These are phyloP conservation scores for Babylonia areolata DNA, from an alignment of 1,140 invertebrate genomes.

Conservation along the genomic window DNA sequence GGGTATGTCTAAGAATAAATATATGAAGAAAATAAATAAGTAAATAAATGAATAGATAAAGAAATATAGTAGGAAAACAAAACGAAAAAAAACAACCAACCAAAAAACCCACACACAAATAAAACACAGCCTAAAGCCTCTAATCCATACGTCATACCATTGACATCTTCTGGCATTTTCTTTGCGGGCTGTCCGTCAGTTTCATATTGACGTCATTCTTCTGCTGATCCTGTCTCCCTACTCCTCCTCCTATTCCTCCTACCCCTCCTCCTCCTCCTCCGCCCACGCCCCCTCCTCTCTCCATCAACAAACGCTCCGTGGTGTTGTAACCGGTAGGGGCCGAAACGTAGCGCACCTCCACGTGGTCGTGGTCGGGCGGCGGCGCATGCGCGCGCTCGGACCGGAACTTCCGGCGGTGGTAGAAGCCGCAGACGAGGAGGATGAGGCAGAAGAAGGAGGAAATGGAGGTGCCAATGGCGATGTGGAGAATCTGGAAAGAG, in stretches of 20 bases:
- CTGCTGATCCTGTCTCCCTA: neutral
- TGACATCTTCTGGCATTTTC: slow-evolving; percentile 62
- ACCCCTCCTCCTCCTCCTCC: neutral
- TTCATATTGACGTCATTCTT: slow-evolving; percentile 6
- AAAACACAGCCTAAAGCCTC: neutral
- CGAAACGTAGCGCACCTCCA: slow-evolving; percentile 68
- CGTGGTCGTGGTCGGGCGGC: slow-evolving; percentile 62
- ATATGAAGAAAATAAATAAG: neutral
- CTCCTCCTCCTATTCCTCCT: too few relatives aligned
- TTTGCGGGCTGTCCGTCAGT: slow-evolving; percentile 49
- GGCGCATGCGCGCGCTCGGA: slow-evolving; percentile 43
- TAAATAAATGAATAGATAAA: neutral
- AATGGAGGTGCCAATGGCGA: slow-evolving; percentile 66
- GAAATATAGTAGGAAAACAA: neutral
- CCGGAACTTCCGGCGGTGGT: slow-evolving; percentile 62
- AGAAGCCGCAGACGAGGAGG: slow-evolving; percentile 64
- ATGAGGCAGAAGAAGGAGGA: slow-evolving; percentile 69
- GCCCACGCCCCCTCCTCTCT: slow-evolving; percentile 11
- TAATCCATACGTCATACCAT: slow-evolving; percentile 55
- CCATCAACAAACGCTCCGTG: slow-evolving; percentile 62
- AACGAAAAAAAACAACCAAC: neutral
- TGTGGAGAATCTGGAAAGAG: slow-evolving; percentile 63
- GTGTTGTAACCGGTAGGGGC: slow-evolving; percentile 64
- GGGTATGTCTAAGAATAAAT: neutral
- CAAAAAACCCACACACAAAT: neutral